Evolutionary conservation across 1,140 invertebrate genomes (phyloP).

Genomic region (Mya arenaria): DNA sequence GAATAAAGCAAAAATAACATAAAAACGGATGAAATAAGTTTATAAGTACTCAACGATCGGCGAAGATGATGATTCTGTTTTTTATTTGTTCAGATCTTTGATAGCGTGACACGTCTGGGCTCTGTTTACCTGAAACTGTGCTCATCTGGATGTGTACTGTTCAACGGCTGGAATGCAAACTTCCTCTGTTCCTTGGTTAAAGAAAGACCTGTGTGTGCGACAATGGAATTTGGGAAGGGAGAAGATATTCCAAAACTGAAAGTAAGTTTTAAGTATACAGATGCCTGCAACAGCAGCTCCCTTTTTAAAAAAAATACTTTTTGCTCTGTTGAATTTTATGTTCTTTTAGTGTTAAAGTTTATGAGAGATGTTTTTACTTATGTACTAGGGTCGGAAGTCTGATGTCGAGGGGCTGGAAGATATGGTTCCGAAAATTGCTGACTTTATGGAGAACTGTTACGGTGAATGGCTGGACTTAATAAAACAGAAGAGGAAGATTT

Average conservation of each 20-base stretch:
- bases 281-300: too few relatives aligned
- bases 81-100: constrained; percentile 69
- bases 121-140: constrained; percentile 68
- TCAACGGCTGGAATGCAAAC: constrained; percentile 65
- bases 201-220: constrained; percentile 44
- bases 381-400: constrained; percentile 32
- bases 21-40: too few relatives aligned
- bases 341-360: too few relatives aligned
- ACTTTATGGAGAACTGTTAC: constrained; percentile 74
- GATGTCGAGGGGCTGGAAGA: constrained; percentile 15
- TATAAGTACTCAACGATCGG: too few relatives aligned
- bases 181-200: constrained; percentile 60
- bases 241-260: constrained; percentile 44
- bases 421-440: constrained; percentile 63
- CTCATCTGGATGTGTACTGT: constrained; percentile 68
- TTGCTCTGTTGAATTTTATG: too few relatives aligned
- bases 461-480: constrained; percentile 74
- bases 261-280: too few relatives aligned
- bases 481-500: constrained; percentile 65
- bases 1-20: too few relatives aligned
- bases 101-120: constrained; percentile 66
- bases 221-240: constrained; percentile 62
- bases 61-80: too few relatives aligned
- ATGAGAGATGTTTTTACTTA: too few relatives aligned
- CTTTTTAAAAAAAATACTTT: too few relatives aligned